Evolutionary conservation across 2,113 vertebrate genomes (phyloP).

Genomic region (Diadophis punctatus): DNA sequence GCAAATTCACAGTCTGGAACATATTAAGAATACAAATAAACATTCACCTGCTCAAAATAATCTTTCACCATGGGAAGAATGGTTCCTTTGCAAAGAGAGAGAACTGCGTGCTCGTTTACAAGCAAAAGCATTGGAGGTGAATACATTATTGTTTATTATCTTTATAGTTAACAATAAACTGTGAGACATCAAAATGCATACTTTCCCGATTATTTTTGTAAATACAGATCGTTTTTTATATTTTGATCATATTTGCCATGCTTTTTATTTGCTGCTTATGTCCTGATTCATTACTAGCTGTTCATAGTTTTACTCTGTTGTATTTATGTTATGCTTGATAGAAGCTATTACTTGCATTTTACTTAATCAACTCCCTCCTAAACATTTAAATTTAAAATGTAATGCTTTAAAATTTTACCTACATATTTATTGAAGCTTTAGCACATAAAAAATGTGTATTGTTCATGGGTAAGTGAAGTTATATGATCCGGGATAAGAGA

Average conservation of each 20-base stretch:
- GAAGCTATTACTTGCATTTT: slow-evolving; percentile 21
- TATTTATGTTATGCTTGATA: background rate
- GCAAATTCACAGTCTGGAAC: slow-evolving; percentile 33
- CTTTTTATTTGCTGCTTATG: slow-evolving; percentile 22
- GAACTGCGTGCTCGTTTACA: slow-evolving; percentile 77
- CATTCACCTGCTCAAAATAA: slow-evolving; percentile 44
- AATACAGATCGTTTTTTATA: background rate
- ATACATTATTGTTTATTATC: background rate
- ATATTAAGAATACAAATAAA: slow-evolving; percentile 17
- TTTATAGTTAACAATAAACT: slow-evolving; percentile 6
- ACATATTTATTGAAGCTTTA: slow-evolving; percentile 3
- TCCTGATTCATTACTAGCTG: background rate
- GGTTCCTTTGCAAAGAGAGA: slow-evolving; percentile 90
- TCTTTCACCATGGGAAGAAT: slow-evolving; percentile 87
- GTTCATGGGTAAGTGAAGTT: background rate
- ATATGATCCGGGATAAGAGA: background rate
- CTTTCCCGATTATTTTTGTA: background rate
- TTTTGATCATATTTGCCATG: background rate
- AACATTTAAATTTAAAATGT: background rate
- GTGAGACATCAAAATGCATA: background rate
- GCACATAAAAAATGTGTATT: slow-evolving; percentile 24
- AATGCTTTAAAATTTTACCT: background rate
- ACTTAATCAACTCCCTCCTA: slow-evolving; percentile 18
- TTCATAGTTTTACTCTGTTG: background rate
- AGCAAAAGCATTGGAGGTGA: slow-evolving; percentile 78